phyloP scores from a whole-genome alignment of 2,113 vertebrate species.

The Genyomyrus donnyi region DNA sequence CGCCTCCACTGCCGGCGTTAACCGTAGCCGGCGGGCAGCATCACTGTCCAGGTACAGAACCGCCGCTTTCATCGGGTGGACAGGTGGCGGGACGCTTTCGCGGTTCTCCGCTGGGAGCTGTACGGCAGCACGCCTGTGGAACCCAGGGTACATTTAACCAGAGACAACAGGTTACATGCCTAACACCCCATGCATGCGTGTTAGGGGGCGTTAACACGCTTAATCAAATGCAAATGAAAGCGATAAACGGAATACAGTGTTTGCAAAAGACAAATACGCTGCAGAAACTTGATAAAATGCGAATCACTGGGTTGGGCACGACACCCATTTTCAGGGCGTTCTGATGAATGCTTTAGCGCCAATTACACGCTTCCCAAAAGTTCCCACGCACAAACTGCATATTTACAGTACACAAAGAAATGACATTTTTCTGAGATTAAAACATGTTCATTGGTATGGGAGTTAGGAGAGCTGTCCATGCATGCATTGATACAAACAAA shows the following conservation, averaged over 20 bases:
- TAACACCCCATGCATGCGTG: background rate
- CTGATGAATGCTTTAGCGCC: background rate
- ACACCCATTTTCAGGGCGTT: background rate
- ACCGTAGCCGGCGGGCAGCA: background rate
- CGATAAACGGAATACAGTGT: background rate
- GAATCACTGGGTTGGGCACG: background rate
- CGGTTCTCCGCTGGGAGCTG: too few species aligned
- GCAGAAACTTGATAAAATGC: background rate
- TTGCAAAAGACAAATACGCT: background rate
- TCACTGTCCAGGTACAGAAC: background rate
- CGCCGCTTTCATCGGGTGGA: background rate
- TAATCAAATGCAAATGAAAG: background rate
- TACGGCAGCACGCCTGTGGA: background rate
- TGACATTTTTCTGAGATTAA: background rate
- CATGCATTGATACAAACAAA: background rate
- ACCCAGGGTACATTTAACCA: background rate
- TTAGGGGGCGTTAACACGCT: background rate
- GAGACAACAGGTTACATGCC: background rate
- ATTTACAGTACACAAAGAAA: background rate
- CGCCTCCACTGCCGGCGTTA: background rate
- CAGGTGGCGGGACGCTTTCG: background rate
- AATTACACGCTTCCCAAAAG: background rate
- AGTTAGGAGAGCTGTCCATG: background rate
- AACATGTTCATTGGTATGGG: background rate
- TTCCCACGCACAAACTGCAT: background rate